Evolutionary conservation across 2,797 vertebrate genomes (phyloP), one percentile per base, ranked within the genome.

Genomic region (Pseudochaenichthys georgianus): DNA sequence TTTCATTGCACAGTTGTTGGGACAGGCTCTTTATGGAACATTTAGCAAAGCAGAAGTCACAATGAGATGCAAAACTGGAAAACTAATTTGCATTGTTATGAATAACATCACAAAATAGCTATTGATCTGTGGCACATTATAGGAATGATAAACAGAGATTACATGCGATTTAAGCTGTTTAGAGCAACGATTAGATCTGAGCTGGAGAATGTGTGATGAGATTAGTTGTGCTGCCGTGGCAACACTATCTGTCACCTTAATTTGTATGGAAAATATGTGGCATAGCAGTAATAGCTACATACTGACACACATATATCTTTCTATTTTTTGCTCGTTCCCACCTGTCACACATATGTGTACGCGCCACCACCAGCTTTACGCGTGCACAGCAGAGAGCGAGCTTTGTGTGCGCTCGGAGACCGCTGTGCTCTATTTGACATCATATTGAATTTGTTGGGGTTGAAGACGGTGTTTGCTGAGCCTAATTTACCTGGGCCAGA

Each of bases 401-500:
- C 75, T 71, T 64, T 75, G 75, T 84, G 80, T 86, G 80, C 17
- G 55, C 61, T 64, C 11, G 2, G 42, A 78, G 70, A 54, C 84
- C 31, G 75, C 85, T 82, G 86, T 73, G 83, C 84, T 87, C 84
- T 81, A 83, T 87, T 90, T 91, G 87, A 89, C 87, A 83, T 82
- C 60, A 60, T 83, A 82, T 89, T 88, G 86, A 84, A 83, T 89
- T 82, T 47, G 82, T 75, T 76, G 58, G 77, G 75, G 75, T 72
- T 70, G 87, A 77, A 83, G 86, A 81, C 83, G 5, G 23, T 92
- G 90, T 92, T 90, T 88, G 89, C 89, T 47, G 87, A 88, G 80
- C 73, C 82, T 87, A 85, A 92, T 92, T 91, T 85, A 89, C 90
- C 88, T 88, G 88, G 75, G 76, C 78, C 59, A 74, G 80, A 90